Percentiles rank a stretch among this genome's conserved stretches.
Evolutionary conservation across 2,113 vertebrate genomes (phyloP).

Genomic region (Rhabdornis inornatus): DNA sequence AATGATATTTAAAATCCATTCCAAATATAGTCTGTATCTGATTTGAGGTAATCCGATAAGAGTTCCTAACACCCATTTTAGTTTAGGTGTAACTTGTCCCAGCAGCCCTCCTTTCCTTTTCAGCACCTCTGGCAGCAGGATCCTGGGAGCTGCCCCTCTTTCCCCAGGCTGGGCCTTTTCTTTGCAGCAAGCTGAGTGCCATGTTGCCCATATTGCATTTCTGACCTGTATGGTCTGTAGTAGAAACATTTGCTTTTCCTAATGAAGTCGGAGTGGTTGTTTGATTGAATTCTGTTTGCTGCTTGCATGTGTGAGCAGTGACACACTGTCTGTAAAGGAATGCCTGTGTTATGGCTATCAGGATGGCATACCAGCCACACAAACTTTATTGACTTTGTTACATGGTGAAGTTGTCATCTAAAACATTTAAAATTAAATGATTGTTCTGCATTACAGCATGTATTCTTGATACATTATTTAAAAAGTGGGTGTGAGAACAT

Average conservation of each 20-base stretch:
- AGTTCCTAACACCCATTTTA: neutral
- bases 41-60: rapidly evolving
- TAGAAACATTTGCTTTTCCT: neutral
- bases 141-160: neutral
- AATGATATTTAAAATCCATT: neutral
- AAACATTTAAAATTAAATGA: neutral
- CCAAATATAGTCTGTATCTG: neutral
- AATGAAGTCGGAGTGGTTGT: neutral
- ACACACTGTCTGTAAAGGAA: neutral
- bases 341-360: neutral
- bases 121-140: neutral
- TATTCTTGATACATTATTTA: neutral
- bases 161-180: neutral
- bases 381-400: neutral
- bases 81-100: neutral
- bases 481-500: neutral
- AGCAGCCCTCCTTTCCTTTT: neutral
- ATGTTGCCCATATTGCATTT: neutral
- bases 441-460: neutral
- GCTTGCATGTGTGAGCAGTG: neutral
- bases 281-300: neutral
- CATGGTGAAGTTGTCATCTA: neutral
- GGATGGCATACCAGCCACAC: neutral
- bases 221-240: neutral
- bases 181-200: neutral